Percentiles rank a stretch among this genome's conserved stretches.
Conservation (phyloP, 2,888 invertebrate genomes). For the Brachyptera risi region DNA sequence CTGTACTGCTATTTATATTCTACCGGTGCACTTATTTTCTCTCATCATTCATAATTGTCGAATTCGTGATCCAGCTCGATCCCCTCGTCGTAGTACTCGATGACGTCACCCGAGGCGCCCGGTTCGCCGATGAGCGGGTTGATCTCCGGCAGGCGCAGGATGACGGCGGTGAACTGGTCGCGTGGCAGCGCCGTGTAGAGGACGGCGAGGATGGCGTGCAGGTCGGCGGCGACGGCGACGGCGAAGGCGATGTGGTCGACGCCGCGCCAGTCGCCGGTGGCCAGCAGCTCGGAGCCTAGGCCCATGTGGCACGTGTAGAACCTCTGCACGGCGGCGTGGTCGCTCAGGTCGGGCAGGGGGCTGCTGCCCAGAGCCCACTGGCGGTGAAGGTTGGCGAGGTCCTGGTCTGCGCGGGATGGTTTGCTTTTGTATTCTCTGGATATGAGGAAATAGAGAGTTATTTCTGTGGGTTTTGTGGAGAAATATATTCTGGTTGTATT, state of each 20-base stretch:
- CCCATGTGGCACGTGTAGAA: not conserved
- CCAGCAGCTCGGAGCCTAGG: not conserved
- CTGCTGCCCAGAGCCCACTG: not conserved
- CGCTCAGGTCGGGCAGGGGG: not conserved
- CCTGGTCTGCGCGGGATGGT: not conserved
- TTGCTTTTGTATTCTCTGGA: no score
- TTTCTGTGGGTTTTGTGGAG: no score
- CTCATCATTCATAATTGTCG: not conserved
- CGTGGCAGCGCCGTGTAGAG: not conserved
- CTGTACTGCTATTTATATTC: no score
- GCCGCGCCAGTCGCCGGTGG: not conserved
- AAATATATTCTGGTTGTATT: no score
- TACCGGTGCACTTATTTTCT: no score
- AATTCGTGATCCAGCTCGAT: not conserved
- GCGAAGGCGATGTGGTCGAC: constrained; percentile 2
- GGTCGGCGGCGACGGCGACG: not conserved
- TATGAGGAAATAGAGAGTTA: no score
- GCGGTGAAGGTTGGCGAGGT: not conserved
- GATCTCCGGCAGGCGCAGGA: constrained; percentile 1
- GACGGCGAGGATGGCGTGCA: not conserved
- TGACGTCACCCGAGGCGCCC: not conserved
- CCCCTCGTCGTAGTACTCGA: not conserved
- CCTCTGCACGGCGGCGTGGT: not conserved
- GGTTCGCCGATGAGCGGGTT: not conserved
- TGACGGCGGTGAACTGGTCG: not conserved